Evolutionary conservation across 35 echinoderm and acorn worm genomes (phyloP).

Genomic region (Lytechinus variegatus): DNA sequence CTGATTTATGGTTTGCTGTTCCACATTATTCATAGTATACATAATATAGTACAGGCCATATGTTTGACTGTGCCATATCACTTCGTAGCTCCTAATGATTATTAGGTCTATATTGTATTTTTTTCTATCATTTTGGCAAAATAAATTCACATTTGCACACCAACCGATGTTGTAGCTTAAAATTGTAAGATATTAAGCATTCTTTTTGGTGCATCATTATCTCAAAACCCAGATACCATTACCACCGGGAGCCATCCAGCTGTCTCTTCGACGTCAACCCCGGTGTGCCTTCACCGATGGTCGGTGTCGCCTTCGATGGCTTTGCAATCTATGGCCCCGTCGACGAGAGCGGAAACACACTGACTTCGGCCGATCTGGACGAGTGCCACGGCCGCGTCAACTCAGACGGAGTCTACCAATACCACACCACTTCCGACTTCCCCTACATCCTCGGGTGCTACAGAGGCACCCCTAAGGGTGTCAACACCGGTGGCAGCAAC

Average conservation of each 20-base stretch:
- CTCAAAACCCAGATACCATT: conserved; percentile 47
- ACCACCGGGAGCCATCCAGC: conserved; percentile 65
- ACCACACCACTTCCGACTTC: conserved; percentile 79
- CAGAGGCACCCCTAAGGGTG: conserved; percentile 51
- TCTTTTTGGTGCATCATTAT: too few species aligned
- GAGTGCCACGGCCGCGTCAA: conserved; percentile 66
- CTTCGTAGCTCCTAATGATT: too few species aligned
- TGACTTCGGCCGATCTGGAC: conserved; percentile 69
- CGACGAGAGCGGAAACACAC: conserved; percentile 69
- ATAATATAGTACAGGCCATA: too few species aligned
- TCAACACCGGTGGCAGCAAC: conserved; percentile 34
- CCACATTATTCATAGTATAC: too few species aligned
- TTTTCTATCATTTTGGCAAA: too few species aligned
- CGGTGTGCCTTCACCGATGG: conserved; percentile 58
- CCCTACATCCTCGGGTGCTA: conserved; percentile 81
- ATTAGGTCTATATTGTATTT: too few species aligned
- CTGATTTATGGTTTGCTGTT: too few species aligned
- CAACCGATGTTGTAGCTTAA: too few species aligned
- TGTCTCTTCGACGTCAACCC: conserved; percentile 49
- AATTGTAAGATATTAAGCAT: too few species aligned
- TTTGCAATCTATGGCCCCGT: conserved; percentile 87
- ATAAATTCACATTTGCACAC: too few species aligned
- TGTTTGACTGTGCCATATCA: too few species aligned
- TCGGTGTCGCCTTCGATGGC: conserved; percentile 83
- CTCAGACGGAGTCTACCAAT: conserved; percentile 72